These are phyloP conservation scores for Tetrao urogallus DNA, from an alignment of 2,113 vertebrate species.

Conservation along the genomic window DNA sequence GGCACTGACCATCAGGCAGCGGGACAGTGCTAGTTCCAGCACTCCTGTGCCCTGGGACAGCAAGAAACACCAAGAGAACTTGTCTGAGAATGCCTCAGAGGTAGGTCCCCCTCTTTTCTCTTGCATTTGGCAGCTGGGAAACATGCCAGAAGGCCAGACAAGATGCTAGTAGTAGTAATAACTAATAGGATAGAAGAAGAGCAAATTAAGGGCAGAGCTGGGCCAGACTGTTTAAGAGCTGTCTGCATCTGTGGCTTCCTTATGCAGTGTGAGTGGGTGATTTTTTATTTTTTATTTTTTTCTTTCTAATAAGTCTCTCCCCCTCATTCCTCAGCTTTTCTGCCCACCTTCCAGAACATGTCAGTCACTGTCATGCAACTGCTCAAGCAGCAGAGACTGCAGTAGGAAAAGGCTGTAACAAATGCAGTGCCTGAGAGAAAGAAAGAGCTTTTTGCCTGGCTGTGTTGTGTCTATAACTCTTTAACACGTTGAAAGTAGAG, in stretches of 20 bases:
- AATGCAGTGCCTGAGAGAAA: neutral
- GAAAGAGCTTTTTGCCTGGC: neutral
- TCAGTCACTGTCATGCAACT: constrained; percentile 52
- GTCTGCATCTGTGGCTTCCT: constrained; percentile 37
- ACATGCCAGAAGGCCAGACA: neutral
- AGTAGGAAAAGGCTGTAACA: neutral
- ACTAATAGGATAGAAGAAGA: constrained; percentile 14
- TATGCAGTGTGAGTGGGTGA: constrained; percentile 48
- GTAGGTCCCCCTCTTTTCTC: constrained; percentile 59
- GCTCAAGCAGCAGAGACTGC: neutral
- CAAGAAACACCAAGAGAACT: constrained; percentile 61
- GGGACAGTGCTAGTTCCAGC: constrained; percentile 68
- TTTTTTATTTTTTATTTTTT: constrained; percentile 25
- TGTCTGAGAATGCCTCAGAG: constrained; percentile 69
- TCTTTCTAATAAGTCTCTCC: constrained; percentile 52
- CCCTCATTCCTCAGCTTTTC: constrained; percentile 35
- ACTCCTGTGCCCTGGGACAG: constrained; percentile 70
- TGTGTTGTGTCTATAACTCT: neutral
- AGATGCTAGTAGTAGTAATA: neutral
- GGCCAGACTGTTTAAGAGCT: constrained; percentile 55
- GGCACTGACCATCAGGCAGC: constrained; percentile 89
- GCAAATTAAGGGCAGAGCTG: constrained; percentile 22
- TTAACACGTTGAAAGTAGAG: neutral
- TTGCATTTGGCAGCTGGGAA: neutral
- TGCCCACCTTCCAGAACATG: constrained; percentile 24